phyloP scores from a whole-genome alignment of 1,140 invertebrate species.

The Aphidius ervi region DNA sequence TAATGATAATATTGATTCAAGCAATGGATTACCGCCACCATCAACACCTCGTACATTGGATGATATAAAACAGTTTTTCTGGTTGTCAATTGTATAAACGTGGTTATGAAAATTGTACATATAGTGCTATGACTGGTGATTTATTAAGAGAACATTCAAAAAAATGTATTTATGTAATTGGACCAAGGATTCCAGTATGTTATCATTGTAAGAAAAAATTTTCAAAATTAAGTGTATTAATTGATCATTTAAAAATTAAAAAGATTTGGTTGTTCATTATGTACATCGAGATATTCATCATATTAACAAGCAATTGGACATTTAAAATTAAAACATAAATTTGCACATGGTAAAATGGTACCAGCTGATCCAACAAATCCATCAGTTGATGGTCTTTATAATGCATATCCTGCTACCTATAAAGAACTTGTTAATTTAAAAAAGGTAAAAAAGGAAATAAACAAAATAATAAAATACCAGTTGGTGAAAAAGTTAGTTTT shows the following conservation, averaged over 20 bases:
- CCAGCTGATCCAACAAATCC: conserved; percentile 55
- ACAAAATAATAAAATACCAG: background rate
- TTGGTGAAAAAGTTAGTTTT: conserved; percentile 48
- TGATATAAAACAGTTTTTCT: conserved; percentile 41
- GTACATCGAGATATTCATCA: conserved; percentile 48
- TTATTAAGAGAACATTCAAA: conserved; percentile 52
- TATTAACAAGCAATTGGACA: conserved; percentile 51
- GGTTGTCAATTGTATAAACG: conserved; percentile 54
- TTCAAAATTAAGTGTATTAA: conserved; percentile 40
- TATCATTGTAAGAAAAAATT: conserved; percentile 53
- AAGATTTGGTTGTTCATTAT: conserved; percentile 55
- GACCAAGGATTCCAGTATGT: conserved; percentile 44
- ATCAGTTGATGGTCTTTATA: conserved; percentile 54
- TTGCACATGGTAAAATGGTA: conserved; percentile 42
- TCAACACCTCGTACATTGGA: conserved; percentile 30
- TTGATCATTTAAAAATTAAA: conserved; percentile 52
- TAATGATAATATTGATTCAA: background rate
- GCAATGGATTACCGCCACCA: conserved; percentile 14
- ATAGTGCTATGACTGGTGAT: conserved; percentile 30
- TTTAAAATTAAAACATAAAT: conserved; percentile 57
- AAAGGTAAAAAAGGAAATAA: conserved; percentile 17
- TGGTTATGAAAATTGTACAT: conserved; percentile 48
- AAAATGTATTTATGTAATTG: conserved; percentile 38
- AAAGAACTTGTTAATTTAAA: conserved; percentile 24
- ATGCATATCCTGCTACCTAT: conserved; percentile 44